Conservation (phyloP, 2,113 vertebrate genomes). For the Mixornis gularis region DNA sequence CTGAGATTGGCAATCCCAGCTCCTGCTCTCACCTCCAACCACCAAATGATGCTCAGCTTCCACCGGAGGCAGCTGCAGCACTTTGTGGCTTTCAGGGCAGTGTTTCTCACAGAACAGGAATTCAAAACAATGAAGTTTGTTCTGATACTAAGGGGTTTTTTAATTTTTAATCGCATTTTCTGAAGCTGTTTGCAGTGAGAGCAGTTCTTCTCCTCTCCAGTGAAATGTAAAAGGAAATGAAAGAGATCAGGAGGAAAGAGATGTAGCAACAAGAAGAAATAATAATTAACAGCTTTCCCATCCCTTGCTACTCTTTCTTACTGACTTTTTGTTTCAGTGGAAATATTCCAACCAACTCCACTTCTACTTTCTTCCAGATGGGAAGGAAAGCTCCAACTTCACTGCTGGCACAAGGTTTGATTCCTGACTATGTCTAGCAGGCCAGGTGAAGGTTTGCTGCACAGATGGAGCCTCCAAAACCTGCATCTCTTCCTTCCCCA, state of each 20-base stretch:
- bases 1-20: not conserved
- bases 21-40: not conserved
- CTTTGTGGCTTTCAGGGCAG: not conserved
- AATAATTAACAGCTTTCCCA: not conserved
- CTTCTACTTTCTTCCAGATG: not conserved
- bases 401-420: not conserved
- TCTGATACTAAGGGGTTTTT: not conserved
- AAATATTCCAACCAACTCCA: not conserved
- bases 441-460: not conserved
- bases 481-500: not conserved
- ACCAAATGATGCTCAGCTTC: not conserved
- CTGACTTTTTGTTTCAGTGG: not conserved
- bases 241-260: not conserved
- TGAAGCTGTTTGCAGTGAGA: not conserved
- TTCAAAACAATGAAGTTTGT: not conserved
- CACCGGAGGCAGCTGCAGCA: not conserved
- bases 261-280: not conserved
- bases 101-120: not conserved
- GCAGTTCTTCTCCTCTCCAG: not conserved
- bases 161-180: not conserved
- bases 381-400: not conserved
- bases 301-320: not conserved
- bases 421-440: not conserved
- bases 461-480: not conserved
- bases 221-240: not conserved